Percentiles rank a stretch among this genome's conserved stretches.
Evolutionary conservation across 2,888 invertebrate species (phyloP).

Genomic region (Papilio gigon): DNA sequence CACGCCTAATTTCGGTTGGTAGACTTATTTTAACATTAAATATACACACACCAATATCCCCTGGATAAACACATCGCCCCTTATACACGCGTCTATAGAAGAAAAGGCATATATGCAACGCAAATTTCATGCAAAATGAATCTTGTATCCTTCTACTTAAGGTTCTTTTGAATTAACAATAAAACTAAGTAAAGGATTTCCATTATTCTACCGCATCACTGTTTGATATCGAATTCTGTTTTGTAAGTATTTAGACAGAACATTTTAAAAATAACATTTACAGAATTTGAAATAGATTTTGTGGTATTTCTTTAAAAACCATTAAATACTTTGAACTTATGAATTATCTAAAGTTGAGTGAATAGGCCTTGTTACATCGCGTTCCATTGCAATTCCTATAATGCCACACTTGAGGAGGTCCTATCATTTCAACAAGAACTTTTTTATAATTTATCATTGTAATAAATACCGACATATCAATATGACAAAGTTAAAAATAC

Average conservation of each 20-base stretch:
- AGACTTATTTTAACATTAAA: conserved; percentile 82
- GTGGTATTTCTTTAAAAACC: not conserved
- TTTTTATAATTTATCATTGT: too few species aligned
- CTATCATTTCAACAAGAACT: too few species aligned
- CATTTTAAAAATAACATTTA: conserved; percentile 32
- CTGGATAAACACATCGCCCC: conserved; percentile 79
- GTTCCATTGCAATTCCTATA: not conserved
- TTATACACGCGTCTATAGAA: conserved; percentile 64
- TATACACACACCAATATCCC: conserved; percentile 78
- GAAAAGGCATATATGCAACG: conserved; percentile 60
- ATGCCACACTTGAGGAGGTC: too few species aligned
- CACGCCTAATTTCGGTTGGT: conserved; percentile 79
- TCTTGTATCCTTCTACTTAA: conserved; percentile 51
- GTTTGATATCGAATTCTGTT: conserved; percentile 56
- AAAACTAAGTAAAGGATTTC: conserved; percentile 52
- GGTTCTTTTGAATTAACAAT: conserved; percentile 45
- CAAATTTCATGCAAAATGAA: conserved; percentile 50
- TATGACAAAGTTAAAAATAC: too few species aligned
- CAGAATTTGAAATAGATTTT: conserved; percentile 19
- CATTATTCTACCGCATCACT: conserved; percentile 57
- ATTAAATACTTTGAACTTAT: too few species aligned
- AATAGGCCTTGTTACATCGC: not conserved
- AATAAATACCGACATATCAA: too few species aligned
- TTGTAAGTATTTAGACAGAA: conserved; percentile 33
- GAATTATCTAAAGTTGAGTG: too few species aligned